Percentiles rank a stretch among this genome's conserved stretches.
Evolutionary conservation across 2,888 invertebrate genomes (phyloP).

Genomic region (Diabrotica balteata): DNA sequence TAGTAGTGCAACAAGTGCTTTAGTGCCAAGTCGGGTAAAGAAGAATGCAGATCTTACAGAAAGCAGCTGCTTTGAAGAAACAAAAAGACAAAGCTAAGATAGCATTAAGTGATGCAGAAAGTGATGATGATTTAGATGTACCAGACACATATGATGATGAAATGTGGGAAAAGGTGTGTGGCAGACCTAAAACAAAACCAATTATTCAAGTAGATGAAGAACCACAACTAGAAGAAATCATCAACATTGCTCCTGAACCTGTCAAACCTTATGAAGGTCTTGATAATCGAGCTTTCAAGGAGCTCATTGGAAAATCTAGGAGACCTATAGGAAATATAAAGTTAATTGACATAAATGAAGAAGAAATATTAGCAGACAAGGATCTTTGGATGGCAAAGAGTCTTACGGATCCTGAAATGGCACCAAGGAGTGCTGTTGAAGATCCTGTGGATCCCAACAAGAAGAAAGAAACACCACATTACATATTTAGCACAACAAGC

Average conservation of each 20-base stretch:
- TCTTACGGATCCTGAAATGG: conserved; percentile 72
- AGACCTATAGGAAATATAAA: conserved; percentile 73
- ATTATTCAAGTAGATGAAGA: conserved; percentile 61
- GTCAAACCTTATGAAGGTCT: conserved; percentile 61
- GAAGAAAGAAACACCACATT: conserved; percentile 91
- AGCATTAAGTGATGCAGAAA: conserved; percentile 46
- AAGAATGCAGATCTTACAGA: conserved; percentile 39
- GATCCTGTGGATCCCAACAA: conserved; percentile 63
- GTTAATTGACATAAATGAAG: conserved; percentile 82
- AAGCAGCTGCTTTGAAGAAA: conserved; percentile 30
- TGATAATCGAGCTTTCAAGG: conserved; percentile 67
- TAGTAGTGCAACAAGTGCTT: conserved; percentile 5
- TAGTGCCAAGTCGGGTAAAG: conserved; percentile 33
- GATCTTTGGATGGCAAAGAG: conserved; percentile 84
- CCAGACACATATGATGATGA: conserved; percentile 59
- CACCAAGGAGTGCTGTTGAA: conserved; percentile 61
- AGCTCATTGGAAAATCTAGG: conserved; percentile 72
- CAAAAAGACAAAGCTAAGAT: conserved; percentile 21
- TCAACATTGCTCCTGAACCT: conserved; percentile 61
- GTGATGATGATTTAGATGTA: conserved; percentile 54
- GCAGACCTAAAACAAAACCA: conserved; percentile 59
- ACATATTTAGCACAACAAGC: conserved; percentile 94
- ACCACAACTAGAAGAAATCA: conserved; percentile 56
- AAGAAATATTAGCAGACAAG: conserved; percentile 77
- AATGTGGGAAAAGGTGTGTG: conserved; percentile 62